phyloP scores from a whole-genome alignment of 2,888 invertebrate genomes.

The Brenthis daphne region DNA sequence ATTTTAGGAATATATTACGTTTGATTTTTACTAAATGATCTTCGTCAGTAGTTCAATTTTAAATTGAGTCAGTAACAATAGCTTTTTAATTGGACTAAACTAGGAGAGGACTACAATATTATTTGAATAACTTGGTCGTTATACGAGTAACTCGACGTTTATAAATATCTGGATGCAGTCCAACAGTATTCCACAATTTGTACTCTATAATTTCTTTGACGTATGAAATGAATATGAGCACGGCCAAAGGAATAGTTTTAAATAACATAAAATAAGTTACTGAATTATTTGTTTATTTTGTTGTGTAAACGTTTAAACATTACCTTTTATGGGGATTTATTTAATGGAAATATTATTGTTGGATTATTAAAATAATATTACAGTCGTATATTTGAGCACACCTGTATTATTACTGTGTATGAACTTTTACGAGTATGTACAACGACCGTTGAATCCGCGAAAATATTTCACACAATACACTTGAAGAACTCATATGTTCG shows the following conservation, averaged over 20 bases:
- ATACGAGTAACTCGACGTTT: slow-evolving; percentile 65
- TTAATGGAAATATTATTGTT: too few relatives aligned
- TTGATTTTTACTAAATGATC: not conserved
- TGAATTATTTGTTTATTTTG: slow-evolving; percentile 27
- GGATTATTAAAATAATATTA: too few relatives aligned
- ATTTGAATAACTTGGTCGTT: slow-evolving; percentile 62
- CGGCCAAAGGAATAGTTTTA: slow-evolving; percentile 1
- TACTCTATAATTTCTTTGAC: slow-evolving; percentile 19
- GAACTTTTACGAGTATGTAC: too few relatives aligned
- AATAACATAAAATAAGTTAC: slow-evolving; percentile 18
- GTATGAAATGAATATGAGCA: slow-evolving; percentile 6
- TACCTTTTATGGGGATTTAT: not conserved
- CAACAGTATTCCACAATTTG: slow-evolving; percentile 47
- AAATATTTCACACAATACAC: too few relatives aligned
- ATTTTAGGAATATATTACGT: not conserved
- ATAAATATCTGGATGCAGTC: slow-evolving; percentile 68
- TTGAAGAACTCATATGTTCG: too few relatives aligned
- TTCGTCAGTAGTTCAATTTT: not conserved
- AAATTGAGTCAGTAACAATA: slow-evolving; percentile 15
- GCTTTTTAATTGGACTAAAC: slow-evolving; percentile 33
- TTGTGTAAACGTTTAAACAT: not conserved
- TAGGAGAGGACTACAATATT: slow-evolving; percentile 39
- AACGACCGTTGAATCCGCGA: too few relatives aligned
- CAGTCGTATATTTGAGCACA: too few relatives aligned
- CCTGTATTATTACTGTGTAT: too few relatives aligned